These are phyloP conservation scores for Drosophila anomelani DNA, from an alignment of 2,888 invertebrate species.

Conservation along the genomic window DNA sequence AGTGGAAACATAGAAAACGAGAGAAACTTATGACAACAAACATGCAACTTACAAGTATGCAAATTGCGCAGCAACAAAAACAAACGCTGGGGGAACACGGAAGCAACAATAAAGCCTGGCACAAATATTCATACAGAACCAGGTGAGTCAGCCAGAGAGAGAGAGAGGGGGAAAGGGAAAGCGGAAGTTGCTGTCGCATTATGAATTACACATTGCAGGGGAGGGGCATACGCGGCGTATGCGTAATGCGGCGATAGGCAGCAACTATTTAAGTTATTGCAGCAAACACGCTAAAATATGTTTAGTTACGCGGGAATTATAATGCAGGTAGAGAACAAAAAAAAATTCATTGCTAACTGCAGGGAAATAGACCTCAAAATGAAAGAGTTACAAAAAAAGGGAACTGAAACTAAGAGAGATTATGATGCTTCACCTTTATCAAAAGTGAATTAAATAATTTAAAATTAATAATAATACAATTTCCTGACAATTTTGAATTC, in stretches of 20 bases:
- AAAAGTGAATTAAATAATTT: neutral
- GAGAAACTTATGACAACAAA: slow-evolving; percentile 65
- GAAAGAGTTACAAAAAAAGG: neutral
- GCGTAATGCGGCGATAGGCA: slow-evolving; percentile 75
- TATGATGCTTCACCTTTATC: neutral
- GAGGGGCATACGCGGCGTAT: slow-evolving; percentile 51
- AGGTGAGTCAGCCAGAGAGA: slow-evolving; percentile 17
- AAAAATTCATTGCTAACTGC: neutral
- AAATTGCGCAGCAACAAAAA: slow-evolving; percentile 63
- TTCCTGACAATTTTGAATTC: neutral
- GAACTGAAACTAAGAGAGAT: neutral
- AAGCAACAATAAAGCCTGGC: slow-evolving; percentile 4
- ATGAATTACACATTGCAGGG: slow-evolving; percentile 64
- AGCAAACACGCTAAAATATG: slow-evolving; percentile 42
- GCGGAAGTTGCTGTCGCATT: slow-evolving; percentile 75
- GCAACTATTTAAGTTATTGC: slow-evolving; percentile 72
- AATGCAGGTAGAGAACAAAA: neutral
- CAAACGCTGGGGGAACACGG: slow-evolving; percentile 11
- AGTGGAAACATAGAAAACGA: slow-evolving; percentile 11
- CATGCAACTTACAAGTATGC: slow-evolving; percentile 69
- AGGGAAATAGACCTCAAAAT: neutral
- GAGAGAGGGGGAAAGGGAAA: neutral
- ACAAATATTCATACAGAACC: slow-evolving; percentile 66
- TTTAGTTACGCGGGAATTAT: slow-evolving; percentile 36
- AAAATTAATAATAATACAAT: neutral